phyloP scores from a whole-genome alignment of 2,797 vertebrate species.

The Masticophis lateralis region DNA sequence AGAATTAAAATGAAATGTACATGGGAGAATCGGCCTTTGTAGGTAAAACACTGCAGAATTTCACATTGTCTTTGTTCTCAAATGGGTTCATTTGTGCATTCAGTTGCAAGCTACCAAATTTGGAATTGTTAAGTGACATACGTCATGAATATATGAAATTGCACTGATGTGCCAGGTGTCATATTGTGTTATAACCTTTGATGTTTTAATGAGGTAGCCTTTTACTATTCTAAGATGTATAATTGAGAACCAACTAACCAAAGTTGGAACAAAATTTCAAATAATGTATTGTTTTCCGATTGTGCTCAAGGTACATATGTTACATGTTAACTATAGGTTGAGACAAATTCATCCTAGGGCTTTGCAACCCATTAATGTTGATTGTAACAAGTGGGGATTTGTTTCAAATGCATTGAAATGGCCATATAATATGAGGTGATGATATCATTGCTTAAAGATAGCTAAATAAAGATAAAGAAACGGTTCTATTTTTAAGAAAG shows the following conservation, averaged over 20 bases:
- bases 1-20: background rate
- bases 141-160: background rate
- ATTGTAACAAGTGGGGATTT: background rate
- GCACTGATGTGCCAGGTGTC: background rate
- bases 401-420: background rate
- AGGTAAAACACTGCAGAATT: background rate
- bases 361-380: background rate
- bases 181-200: background rate
- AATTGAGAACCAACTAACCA: background rate
- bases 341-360: background rate
- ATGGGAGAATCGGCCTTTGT: background rate
- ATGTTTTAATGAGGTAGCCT: background rate
- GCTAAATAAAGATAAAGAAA: conserved; percentile 39
- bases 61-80: background rate
- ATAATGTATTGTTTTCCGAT: background rate
- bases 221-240: background rate
- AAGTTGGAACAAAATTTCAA: background rate
- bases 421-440: background rate
- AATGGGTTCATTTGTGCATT: background rate
- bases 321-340: background rate
- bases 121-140: background rate
- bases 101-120: background rate
- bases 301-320: background rate
- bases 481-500: conserved; percentile 23
- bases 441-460: conserved; percentile 25